Conservation (phyloP, 2,113 vertebrate species). For the Dermatemys mawii region DNA sequence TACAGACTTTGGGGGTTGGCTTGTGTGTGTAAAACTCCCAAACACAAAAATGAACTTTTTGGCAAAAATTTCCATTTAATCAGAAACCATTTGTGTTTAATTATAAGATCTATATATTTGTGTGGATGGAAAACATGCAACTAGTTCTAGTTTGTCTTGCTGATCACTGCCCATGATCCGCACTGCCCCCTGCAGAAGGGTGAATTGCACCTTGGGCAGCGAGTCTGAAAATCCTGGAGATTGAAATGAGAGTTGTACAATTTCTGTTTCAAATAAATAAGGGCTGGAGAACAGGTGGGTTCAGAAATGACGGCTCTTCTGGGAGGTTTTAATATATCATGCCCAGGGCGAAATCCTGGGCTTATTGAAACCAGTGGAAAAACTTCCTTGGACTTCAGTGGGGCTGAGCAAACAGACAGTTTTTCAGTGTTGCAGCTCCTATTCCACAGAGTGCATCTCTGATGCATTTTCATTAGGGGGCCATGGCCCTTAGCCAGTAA, state of each 20-base stretch:
- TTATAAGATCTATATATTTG: not conserved
- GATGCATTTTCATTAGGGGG: slow-evolving; percentile 35
- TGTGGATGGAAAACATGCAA: not conserved
- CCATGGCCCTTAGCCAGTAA: slow-evolving; percentile 38
- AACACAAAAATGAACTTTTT: slow-evolving; percentile 3
- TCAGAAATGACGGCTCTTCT: not conserved
- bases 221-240: not conserved
- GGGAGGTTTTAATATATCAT: not conserved
- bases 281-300: not conserved
- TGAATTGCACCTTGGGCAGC: not conserved
- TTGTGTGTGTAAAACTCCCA: not conserved
- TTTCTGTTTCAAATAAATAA: not conserved
- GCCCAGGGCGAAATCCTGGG: not conserved
- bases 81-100: not conserved
- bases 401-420: fast-evolving
- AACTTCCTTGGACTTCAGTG: not conserved
- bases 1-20: not conserved
- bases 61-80: not conserved
- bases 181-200: not conserved
- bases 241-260: not conserved
- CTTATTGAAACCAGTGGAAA: not conserved
- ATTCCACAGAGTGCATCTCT: slow-evolving; percentile 10
- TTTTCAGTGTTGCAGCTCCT: slow-evolving; percentile 35
- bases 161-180: not conserved
- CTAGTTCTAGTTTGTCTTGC: not conserved